Evolutionary conservation across 2,888 invertebrate genomes (phyloP), one percentile per base, ranked within the genome.

Genomic region (Acleris holmiana): DNA sequence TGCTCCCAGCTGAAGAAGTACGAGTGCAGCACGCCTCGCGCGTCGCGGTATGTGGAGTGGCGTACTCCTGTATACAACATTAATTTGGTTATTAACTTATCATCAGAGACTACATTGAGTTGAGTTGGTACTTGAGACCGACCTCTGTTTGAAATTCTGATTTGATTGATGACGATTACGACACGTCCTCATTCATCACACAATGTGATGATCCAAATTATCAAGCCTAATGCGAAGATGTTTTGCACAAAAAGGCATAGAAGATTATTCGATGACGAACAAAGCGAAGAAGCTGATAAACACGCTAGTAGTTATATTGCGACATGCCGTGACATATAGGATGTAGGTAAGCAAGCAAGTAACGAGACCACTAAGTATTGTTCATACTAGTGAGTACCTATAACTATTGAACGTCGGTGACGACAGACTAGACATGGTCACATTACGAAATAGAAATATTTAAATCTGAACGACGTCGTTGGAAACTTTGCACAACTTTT

Each of bases 1-100:
- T 97, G 97, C 76, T 97, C 97, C 97, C 97, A 97, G 82, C 97
- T 97, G 95, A 98, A 98, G 96, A 98, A 98, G 92, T 98, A 98
- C 23, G 97, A 97, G 84, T 98, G 98, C 5, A 96, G 95, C 25
- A 97, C 97, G 51, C 97, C 97, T 63, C 97, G 94, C 13, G 96
- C 97, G 84, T 98, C 98, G 73, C 97, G 95, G 89, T 97, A 98
- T 17, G 96, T 96, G 49, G 97, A 96, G 83, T 98, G 98, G 70
- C 97, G 95, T 41, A 98, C 97, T 77, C 97, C 97, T 97, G 82
- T 29, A 61, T 53, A 68, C 23, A 69, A 19, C 17, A 40, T 51
- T 2, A 8, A 35, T 13, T 13, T 13, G 35, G 35, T 35, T 35
- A 35, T 35, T 35, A 35, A 35, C 13, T 35, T 13, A 35, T 13